Conservation (phyloP, 2,797 vertebrate species). For the Spheniscus humboldti region DNA sequence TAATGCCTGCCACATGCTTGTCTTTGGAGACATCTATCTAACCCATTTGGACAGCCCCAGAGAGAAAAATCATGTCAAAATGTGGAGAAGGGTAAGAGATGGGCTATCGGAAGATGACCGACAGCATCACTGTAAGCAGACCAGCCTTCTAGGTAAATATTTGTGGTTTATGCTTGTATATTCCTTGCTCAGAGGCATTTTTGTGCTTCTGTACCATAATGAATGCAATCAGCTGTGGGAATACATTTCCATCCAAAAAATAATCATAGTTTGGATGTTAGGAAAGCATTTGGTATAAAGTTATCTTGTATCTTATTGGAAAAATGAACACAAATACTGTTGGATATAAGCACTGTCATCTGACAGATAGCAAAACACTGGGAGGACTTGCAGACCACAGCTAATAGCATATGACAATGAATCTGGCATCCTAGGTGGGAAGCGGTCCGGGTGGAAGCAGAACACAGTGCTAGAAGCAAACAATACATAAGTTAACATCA, state of each 20-base stretch:
- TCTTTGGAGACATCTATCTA: constrained; percentile 29
- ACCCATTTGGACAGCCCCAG: constrained; percentile 27
- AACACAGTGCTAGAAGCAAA: not conserved
- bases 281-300: not conserved
- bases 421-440: not conserved
- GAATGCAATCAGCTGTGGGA: not conserved
- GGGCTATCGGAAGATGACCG: not conserved
- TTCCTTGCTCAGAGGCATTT: not conserved
- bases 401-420: not conserved
- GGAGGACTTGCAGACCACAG: not conserved
- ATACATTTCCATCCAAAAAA: not conserved
- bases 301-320: not conserved
- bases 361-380: not conserved
- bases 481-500: not conserved
- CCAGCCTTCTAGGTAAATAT: constrained; percentile 39
- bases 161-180: constrained; percentile 7
- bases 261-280: not conserved
- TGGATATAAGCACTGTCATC: not conserved
- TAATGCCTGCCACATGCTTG: constrained; percentile 35
- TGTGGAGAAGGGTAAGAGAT: not conserved
- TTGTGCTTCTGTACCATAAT: not conserved
- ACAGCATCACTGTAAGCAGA: constrained; percentile 8
- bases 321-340: not conserved
- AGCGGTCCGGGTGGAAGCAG: not conserved
- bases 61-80: constrained; percentile 47